Base-by-base conservation (phyloP, 2,797 vertebrate species). In the Xerus rutilus region DNA sequence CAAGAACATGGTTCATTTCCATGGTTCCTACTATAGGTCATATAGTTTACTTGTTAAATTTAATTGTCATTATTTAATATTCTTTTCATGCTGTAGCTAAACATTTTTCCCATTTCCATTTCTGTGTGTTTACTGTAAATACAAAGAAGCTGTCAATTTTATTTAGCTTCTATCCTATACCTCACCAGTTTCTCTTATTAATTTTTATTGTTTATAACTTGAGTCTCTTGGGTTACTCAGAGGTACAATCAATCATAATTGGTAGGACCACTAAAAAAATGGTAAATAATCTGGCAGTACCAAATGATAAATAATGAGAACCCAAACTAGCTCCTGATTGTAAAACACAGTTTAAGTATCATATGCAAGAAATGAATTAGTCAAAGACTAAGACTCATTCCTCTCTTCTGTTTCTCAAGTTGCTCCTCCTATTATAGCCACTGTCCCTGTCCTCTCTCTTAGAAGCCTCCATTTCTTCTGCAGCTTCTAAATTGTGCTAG, bases 41-140 rank as follows among this genome's bases (percentile, higher is more conserved):
- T 91, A 43, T 35, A 21, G 35, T 76, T 91, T 81, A 91, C 45
- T 72, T 92, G n/a, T 62, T 72, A 96, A 79, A 92, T 78, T 39
- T 86, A 83, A 57, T 45, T 65, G 5, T 84, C 81, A 81, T 91
- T 85, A 85, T 90, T 94, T 93, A 57, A 95, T 21, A 79, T 87
- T 90, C 57, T 89, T 78, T 57, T 90, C 72, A 94, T 92, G 35
- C 59, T 92, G 35, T 70, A 54, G 88, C 79, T 83, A 21, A 87
- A 83, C 86, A 54, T 5, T n/a, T 91, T 91, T 78, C 25, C 57
- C 28, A 73, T 83, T 89, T 86, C 52, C 18, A 87, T 79, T 64
- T 92, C 72, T 86, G 35, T 77, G n/a, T 54, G 23, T 30, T 94
- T 89, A 88, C 0, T 69, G 14, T 30, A 95, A 93, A 92, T 62